phyloP scores from a whole-genome alignment of 2,113 vertebrate genomes.

The Xenus cinereus region DNA sequence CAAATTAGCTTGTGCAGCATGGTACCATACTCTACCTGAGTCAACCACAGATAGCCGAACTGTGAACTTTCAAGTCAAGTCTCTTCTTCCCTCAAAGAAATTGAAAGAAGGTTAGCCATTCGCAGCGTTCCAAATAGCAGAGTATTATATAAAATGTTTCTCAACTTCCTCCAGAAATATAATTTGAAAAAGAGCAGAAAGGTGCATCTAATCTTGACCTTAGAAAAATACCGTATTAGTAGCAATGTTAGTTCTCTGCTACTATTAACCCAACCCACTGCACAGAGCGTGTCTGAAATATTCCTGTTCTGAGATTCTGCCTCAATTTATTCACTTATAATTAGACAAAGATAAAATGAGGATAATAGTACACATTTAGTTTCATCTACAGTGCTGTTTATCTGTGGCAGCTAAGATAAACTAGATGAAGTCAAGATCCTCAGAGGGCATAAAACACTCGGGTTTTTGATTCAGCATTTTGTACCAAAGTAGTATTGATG shows the following conservation, averaged over 20 bases:
- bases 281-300: neutral
- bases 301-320: neutral
- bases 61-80: neutral
- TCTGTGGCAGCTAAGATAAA: neutral
- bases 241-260: neutral
- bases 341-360: neutral
- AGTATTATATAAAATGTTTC: neutral
- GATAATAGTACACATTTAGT: neutral
- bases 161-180: neutral
- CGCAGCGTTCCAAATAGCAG: neutral
- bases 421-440: neutral
- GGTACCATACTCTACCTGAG: neutral
- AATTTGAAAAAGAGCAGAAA: neutral
- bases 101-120: neutral
- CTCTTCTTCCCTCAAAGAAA: neutral
- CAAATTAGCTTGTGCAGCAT: neutral
- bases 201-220: neutral
- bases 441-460: neutral
- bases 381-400: neutral
- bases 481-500: neutral
- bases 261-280: neutral
- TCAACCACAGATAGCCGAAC: fast-evolving
- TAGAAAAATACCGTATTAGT: neutral
- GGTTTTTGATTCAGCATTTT: neutral
- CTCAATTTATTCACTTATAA: neutral